Evolutionary conservation across 1,140 invertebrate species (phyloP).

Genomic region (Conus ventricosus): DNA sequence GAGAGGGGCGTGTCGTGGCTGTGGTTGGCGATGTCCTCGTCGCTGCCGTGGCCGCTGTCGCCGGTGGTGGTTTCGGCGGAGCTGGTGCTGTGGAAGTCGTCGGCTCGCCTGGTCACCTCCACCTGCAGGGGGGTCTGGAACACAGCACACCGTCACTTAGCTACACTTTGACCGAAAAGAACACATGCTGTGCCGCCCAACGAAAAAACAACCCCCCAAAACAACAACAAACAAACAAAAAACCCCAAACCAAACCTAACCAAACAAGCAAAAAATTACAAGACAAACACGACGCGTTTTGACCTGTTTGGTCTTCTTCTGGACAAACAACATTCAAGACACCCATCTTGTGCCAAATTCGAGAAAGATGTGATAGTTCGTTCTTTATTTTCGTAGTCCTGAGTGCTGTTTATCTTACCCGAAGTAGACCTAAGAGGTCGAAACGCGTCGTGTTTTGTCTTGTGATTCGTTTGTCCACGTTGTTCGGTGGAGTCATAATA

Average conservation of each 20-base stretch:
- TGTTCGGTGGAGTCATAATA: too few species aligned
- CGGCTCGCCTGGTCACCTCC: conserved; percentile 5
- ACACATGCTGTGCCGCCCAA: too few species aligned
- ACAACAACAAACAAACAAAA: not conserved
- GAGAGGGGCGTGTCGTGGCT: conserved; percentile 30
- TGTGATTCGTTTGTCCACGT: too few species aligned
- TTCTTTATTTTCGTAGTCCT: too few species aligned
- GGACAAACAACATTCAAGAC: not conserved
- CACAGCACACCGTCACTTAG: not conserved
- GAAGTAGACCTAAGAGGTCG: too few species aligned
- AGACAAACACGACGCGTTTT: not conserved
- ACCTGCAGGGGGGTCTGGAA: conserved; percentile 16
- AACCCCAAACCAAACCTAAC: not conserved
- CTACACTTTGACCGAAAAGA: too few species aligned
- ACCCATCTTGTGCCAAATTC: too few species aligned
- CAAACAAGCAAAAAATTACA: not conserved
- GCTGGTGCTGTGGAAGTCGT: conserved; percentile 51
- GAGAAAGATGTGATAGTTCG: too few species aligned
- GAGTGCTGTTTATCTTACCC: too few species aligned
- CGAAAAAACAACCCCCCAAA: too few species aligned
- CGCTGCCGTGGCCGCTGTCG: conserved; percentile 53
- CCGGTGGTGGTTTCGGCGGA: conserved; percentile 44
- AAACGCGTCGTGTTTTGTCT: too few species aligned
- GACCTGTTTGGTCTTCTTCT: not conserved
- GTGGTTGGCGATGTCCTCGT: conserved; percentile 46